Conservation (phyloP, 2,113 vertebrate species). For the Mormoops blainvillei region DNA sequence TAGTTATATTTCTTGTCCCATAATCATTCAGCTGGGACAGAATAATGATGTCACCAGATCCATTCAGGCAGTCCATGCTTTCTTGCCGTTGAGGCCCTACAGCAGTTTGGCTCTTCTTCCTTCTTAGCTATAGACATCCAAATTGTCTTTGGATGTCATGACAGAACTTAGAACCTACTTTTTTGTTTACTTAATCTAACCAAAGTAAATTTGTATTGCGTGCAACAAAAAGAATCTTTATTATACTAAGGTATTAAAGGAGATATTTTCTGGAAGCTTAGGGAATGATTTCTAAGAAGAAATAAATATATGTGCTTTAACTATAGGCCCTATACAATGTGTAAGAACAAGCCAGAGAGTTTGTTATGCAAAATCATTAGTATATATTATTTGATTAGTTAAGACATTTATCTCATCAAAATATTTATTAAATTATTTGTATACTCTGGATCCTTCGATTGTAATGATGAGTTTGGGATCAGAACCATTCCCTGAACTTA, state of each 20-base stretch:
- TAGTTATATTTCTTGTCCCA: neutral
- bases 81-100: neutral
- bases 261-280: neutral
- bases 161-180: neutral
- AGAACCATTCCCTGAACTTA: neutral
- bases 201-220: neutral
- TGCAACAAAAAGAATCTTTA: neutral
- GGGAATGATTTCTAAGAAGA: neutral
- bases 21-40: neutral
- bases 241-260: neutral
- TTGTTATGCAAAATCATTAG: neutral
- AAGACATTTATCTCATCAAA: neutral
- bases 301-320: neutral
- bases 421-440: neutral
- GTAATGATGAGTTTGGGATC: neutral
- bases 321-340: neutral
- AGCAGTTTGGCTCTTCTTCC: neutral
- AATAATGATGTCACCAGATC: neutral
- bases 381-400: neutral
- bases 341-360: neutral
- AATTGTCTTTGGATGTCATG: neutral
- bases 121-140: neutral
- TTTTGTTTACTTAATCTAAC: neutral
- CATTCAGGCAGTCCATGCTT: neutral
- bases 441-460: neutral